A percentile compares a stretch with the other conserved stretches of the same genome.
Conservation (phyloP, 2,888 invertebrate species). For the Eulithis testata region DNA sequence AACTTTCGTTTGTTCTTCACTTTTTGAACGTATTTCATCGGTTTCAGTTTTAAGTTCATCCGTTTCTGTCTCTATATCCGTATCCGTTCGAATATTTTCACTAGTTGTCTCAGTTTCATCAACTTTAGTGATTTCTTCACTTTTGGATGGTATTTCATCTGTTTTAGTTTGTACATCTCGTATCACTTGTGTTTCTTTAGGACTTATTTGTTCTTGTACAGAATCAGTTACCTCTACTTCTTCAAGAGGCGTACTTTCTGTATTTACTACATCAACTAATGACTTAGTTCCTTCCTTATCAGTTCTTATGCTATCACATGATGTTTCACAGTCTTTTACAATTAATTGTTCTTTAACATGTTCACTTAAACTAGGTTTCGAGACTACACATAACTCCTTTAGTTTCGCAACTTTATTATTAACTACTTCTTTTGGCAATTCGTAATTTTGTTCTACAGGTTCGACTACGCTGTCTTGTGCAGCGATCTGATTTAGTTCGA, state of each 20-base stretch:
- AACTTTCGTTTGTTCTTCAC: conserved; percentile 26
- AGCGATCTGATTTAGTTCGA: conserved; percentile 47
- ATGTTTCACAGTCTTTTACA: conserved; percentile 76
- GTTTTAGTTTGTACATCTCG: conserved; percentile 17
- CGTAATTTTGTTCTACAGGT: conserved; percentile 50
- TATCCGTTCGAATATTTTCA: conserved; percentile 29
- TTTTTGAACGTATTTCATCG: conserved; percentile 29
- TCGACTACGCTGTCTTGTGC: conserved; percentile 33
- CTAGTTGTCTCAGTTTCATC: conserved; percentile 27
- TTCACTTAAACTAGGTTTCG: conserved; percentile 76
- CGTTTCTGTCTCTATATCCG: conserved; percentile 27
- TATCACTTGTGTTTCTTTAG: conserved; percentile 18
- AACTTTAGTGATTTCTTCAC: conserved; percentile 25
- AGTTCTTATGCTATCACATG: conserved; percentile 76
- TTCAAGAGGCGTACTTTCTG: conserved; percentile 47
- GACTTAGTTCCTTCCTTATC: conserved; percentile 77
- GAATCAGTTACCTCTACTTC: conserved; percentile 52
- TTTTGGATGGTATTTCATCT: conserved; percentile 29
- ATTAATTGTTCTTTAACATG: conserved; percentile 64
- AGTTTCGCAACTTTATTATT: conserved; percentile 71
- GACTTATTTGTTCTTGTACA: conserved; percentile 35
- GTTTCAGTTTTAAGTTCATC: conserved; percentile 31
- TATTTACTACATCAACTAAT: conserved; percentile 65
- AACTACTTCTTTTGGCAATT: conserved; percentile 75
- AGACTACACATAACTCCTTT: conserved; percentile 74